Percentiles rank a stretch among this genome's conserved stretches.
These are phyloP conservation scores for Sesia apiformis DNA, from an alignment of 2,888 invertebrate genomes.

Conservation along the genomic window DNA sequence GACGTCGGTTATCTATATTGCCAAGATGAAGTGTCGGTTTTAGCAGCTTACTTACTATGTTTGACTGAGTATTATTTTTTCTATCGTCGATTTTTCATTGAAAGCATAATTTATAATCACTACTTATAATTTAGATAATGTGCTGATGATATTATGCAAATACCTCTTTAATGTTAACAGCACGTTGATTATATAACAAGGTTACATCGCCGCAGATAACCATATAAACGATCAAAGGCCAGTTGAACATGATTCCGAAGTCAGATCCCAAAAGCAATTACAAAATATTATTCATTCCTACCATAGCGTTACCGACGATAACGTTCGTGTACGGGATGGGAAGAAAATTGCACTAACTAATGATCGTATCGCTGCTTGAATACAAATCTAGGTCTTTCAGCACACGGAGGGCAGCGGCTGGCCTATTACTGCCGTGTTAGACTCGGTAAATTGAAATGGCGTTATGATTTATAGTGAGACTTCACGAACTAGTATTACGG, in stretches of 20 bases:
- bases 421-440: slow-evolving; percentile 55
- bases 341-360: slow-evolving; percentile 70
- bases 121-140: no score
- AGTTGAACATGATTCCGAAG: slow-evolving; percentile 38
- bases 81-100: no score
- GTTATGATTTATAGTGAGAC: slow-evolving; percentile 65
- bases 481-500: slow-evolving; percentile 58
- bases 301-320: slow-evolving; percentile 41
- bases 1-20: slow-evolving; percentile 35
- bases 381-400: slow-evolving; percentile 68
- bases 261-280: slow-evolving; percentile 51
- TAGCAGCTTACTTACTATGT: slow-evolving; percentile 19
- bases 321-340: slow-evolving; percentile 53
- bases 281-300: slow-evolving; percentile 52
- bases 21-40: slow-evolving; percentile 42
- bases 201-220: slow-evolving; percentile 30
- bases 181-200: slow-evolving; percentile 30
- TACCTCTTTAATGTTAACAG: slow-evolving; percentile 23
- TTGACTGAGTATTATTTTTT: neutral
- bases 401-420: slow-evolving; percentile 38
- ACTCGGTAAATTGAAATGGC: slow-evolving; percentile 65
- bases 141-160: slow-evolving; percentile 26
- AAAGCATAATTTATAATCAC: no score
- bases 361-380: slow-evolving; percentile 67
- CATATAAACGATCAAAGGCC: slow-evolving; percentile 38